Conservation (phyloP, 2,888 invertebrate species). For the Drepana falcataria region DNA sequence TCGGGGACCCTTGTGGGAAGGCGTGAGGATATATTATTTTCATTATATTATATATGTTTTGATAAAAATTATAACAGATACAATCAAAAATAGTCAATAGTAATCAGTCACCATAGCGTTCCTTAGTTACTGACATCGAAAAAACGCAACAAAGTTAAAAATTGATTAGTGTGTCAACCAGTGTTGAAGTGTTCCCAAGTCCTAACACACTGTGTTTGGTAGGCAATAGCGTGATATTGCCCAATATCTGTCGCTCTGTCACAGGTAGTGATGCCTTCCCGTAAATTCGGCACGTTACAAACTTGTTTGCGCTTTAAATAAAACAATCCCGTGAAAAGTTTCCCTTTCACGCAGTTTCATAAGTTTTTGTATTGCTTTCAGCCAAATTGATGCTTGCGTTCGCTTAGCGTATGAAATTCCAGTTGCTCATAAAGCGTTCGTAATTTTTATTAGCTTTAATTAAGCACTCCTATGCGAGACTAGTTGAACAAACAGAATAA, state of each 20-base stretch:
- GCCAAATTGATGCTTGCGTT: conserved; percentile 19
- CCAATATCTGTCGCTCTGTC: conserved; percentile 56
- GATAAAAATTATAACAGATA: too few relatives aligned
- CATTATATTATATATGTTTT: too few relatives aligned
- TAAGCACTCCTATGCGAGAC: too few relatives aligned
- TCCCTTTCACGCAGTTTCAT: conserved; percentile 17
- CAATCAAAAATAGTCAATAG: too few relatives aligned
- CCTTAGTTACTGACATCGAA: too few relatives aligned
- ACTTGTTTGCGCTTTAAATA: conserved; percentile 34
- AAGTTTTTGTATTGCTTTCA: conserved; percentile 25
- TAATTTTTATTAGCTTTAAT: neutral
- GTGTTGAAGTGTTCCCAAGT: conserved; percentile 11
- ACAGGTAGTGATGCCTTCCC: conserved; percentile 35
- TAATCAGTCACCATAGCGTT: too few relatives aligned
- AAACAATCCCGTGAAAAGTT: conserved; percentile 25
- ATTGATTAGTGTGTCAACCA: too few relatives aligned
- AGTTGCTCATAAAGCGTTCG: neutral
- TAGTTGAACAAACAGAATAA: too few relatives aligned
- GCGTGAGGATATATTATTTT: too few relatives aligned
- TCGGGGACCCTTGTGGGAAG: too few relatives aligned
- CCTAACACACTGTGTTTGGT: conserved; percentile 8
- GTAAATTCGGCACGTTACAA: conserved; percentile 33
- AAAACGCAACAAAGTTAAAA: too few relatives aligned
- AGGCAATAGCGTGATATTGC: conserved; percentile 44
- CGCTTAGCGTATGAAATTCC: neutral